Conservation (phyloP, 1,140 invertebrate genomes). For the Drosophila seguyi region DNA sequence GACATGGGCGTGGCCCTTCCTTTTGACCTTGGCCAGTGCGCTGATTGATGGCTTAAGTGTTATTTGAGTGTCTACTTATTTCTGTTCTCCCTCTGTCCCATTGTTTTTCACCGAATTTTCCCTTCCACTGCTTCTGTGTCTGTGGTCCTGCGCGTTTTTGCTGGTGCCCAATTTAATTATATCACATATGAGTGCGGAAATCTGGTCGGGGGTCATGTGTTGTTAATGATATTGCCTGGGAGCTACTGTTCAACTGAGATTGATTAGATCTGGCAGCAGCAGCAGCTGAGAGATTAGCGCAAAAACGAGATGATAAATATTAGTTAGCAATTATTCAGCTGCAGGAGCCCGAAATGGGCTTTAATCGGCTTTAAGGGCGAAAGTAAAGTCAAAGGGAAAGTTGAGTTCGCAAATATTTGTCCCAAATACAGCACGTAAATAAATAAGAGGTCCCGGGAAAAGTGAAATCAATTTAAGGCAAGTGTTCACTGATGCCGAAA, state of each 20-base stretch:
- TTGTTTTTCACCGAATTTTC: constrained; percentile 30
- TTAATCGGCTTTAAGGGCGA: constrained; percentile 8
- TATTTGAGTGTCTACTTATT: constrained; percentile 76
- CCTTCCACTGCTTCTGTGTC: neutral
- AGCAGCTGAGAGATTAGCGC: constrained; percentile 19
- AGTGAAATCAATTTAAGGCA: constrained; percentile 6
- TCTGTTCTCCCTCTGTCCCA: constrained; percentile 30
- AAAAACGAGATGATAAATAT: constrained; percentile 53
- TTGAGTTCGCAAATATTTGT: constrained; percentile 17
- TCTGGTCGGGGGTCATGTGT: constrained; percentile 41
- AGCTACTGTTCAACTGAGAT: constrained; percentile 59
- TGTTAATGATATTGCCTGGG: constrained; percentile 72
- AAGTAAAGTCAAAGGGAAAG: neutral
- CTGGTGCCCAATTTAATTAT: constrained; percentile 65
- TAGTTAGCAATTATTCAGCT: constrained; percentile 43
- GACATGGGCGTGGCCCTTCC: constrained; percentile 36
- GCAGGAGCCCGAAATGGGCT: neutral
- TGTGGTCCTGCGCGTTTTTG: constrained; percentile 32
- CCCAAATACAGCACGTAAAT: neutral
- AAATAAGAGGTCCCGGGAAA: neutral
- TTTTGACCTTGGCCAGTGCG: constrained; percentile 68
- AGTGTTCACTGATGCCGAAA: constrained; percentile 2
- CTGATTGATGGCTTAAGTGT: constrained; percentile 81
- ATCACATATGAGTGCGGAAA: constrained; percentile 47
- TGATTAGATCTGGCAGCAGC: constrained; percentile 55